A percentile compares a stretch with the other conserved stretches of the same genome.
phyloP scores from a whole-genome alignment of 1,140 invertebrate species.

The Drosophila suzukii region DNA sequence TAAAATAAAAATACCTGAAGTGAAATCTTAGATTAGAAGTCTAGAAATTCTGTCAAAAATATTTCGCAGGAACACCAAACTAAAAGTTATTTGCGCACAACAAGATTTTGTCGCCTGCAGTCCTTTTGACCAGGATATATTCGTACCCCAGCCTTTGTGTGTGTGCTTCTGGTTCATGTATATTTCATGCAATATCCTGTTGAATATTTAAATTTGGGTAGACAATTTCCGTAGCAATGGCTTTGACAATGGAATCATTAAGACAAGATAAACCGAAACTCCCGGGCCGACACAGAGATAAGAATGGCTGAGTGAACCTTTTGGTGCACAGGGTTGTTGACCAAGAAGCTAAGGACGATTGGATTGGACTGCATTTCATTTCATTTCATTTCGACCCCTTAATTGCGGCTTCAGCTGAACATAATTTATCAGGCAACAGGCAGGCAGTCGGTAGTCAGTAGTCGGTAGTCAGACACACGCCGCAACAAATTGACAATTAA shows the following conservation, averaged over 20 bases:
- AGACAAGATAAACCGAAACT: constrained; percentile 61
- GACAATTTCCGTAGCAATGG: constrained; percentile 77
- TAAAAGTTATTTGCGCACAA: constrained; percentile 64
- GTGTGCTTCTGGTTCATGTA: constrained; percentile 52
- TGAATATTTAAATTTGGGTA: constrained; percentile 81
- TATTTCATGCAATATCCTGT: constrained; percentile 80
- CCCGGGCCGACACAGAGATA: constrained; percentile 51
- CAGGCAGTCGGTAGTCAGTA: constrained; percentile 6
- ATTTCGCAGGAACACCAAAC: constrained; percentile 47
- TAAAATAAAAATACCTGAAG: constrained; percentile 8
- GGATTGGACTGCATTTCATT: constrained; percentile 55
- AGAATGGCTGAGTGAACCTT: constrained; percentile 56
- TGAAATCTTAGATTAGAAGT: constrained; percentile 32
- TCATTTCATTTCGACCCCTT: constrained; percentile 53
- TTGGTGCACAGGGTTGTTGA: constrained; percentile 14
- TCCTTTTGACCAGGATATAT: constrained; percentile 10
- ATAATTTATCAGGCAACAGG: constrained; percentile 71
- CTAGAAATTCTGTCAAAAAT: constrained; percentile 49
- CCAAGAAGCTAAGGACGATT: constrained; percentile 9
- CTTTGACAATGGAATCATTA: constrained; percentile 81
- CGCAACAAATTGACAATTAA: constrained; percentile 78
- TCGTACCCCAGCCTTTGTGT: neutral
- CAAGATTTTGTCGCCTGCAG: constrained; percentile 69
- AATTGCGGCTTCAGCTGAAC: constrained; percentile 53
- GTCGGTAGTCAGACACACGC: constrained; percentile 53